Conservation (phyloP, 2,113 vertebrate genomes). For the Ariopsis seemanni region DNA sequence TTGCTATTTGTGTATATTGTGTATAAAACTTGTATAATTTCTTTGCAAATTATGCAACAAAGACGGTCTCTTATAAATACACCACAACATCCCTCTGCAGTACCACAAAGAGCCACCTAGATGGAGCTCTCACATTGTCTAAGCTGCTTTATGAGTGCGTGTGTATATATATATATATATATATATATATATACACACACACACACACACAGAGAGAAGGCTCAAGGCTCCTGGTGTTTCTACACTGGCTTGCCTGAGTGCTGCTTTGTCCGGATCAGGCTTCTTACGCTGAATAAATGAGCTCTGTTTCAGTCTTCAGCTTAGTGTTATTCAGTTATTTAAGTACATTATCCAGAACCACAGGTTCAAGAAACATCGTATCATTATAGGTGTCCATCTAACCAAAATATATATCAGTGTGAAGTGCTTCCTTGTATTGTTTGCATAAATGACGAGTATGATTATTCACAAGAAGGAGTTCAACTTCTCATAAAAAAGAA, state of each 20-base stretch:
- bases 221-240: constrained; percentile 18
- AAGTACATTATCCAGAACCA: neutral
- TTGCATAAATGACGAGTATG: neutral
- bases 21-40: neutral
- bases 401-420: neutral
- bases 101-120: constrained; percentile 75
- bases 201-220: neutral
- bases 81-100: constrained; percentile 56
- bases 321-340: neutral
- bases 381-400: neutral
- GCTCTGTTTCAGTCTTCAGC: neutral
- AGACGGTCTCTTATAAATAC: neutral
- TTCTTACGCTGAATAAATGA: neutral
- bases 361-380: neutral
- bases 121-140: constrained; percentile 81
- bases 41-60: neutral
- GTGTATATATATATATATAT: neutral
- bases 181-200: neutral
- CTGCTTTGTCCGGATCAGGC: constrained; percentile 20
- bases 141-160: constrained; percentile 64
- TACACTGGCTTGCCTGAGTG: constrained; percentile 20
- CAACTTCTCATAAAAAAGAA: neutral
- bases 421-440: neutral
- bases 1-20: neutral
- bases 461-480: neutral